A percentile compares a stretch with the other conserved stretches of the same genome.
Evolutionary conservation across 2,888 invertebrate genomes (phyloP).

Genomic region (Ernsta delagoae): DNA sequence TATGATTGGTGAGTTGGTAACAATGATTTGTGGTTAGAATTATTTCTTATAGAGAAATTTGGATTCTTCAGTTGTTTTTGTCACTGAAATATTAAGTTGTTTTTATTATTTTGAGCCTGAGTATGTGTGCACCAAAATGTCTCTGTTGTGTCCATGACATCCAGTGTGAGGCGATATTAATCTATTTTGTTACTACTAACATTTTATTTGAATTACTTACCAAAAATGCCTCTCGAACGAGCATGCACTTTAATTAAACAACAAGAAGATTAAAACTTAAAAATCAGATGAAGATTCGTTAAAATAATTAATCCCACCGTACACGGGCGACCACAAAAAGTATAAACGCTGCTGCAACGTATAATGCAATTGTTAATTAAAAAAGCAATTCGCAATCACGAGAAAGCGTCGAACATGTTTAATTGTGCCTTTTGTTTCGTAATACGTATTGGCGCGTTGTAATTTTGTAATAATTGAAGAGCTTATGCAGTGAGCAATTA

Average conservation of each 20-base stretch:
- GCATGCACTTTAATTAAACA: slow-evolving; percentile 1
- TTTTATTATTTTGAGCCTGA: too few relatives aligned
- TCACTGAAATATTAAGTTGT: too few relatives aligned
- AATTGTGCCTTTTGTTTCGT: slow-evolving; percentile 36
- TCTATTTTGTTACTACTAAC: too few relatives aligned
- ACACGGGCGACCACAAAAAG: slow-evolving; percentile 28
- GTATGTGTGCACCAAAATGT: too few relatives aligned
- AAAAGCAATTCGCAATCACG: slow-evolving; percentile 35
- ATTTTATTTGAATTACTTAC: too few relatives aligned
- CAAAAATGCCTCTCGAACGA: too few relatives aligned
- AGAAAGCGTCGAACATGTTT: slow-evolving; percentile 27
- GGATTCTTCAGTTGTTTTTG: too few relatives aligned
- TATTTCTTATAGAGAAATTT: too few relatives aligned
- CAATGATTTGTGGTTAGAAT: too few relatives aligned
- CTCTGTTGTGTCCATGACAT: too few relatives aligned
- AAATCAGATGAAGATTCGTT: slow-evolving; percentile 26
- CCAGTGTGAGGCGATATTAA: too few relatives aligned
- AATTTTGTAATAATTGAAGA: slow-evolving; percentile 37
- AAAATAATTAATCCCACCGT: slow-evolving; percentile 32
- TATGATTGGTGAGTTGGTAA: not conserved
- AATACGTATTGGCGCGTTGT: slow-evolving; percentile 33
- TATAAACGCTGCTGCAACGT: slow-evolving; percentile 23
- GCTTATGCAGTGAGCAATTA: slow-evolving; percentile 36
- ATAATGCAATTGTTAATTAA: slow-evolving; percentile 38
- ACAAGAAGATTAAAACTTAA: slow-evolving; percentile 28